phyloP scores from a whole-genome alignment of 2,113 vertebrate species.

The Dipodomys stephensi region DNA sequence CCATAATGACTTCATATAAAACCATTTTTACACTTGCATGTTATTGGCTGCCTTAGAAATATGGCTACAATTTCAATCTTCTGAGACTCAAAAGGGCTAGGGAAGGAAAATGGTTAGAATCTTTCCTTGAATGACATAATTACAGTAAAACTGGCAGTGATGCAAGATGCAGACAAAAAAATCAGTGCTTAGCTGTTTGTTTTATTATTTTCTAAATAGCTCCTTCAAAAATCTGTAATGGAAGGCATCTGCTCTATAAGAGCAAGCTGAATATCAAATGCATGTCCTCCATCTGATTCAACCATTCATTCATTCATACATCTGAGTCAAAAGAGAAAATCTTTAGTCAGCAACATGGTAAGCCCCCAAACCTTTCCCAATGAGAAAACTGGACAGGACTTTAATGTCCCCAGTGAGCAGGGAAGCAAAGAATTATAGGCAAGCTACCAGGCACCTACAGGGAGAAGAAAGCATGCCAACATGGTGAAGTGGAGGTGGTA shows the following conservation, averaged over 20 bases:
- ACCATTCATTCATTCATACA: slow-evolving; percentile 16
- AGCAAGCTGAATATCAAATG: slow-evolving; percentile 28
- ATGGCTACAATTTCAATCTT: slow-evolving; percentile 48
- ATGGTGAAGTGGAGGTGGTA: background rate
- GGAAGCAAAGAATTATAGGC: background rate
- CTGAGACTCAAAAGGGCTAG: slow-evolving; percentile 42
- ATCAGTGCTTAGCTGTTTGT: slow-evolving; percentile 71
- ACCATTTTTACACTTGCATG: slow-evolving; percentile 35
- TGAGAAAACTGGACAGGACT: background rate
- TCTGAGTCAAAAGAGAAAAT: slow-evolving; percentile 53
- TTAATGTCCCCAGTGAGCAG: background rate
- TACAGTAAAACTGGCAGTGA: slow-evolving; percentile 68
- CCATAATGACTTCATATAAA: slow-evolving; percentile 39
- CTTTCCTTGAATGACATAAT: slow-evolving; percentile 62
- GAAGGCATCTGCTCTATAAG: slow-evolving; percentile 66
- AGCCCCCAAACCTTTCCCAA: slow-evolving; percentile 46
- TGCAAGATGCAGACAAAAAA: slow-evolving; percentile 63
- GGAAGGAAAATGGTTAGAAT: slow-evolving; percentile 57
- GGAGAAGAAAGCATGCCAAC: background rate
- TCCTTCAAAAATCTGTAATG: slow-evolving; percentile 59
- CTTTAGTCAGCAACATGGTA: background rate
- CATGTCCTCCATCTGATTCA: slow-evolving; percentile 28
- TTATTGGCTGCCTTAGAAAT: slow-evolving; percentile 60
- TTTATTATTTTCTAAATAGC: slow-evolving; percentile 80
- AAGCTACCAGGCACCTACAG: background rate